Evolutionary conservation across 2,888 invertebrate species (phyloP).

Genomic region (Thera britannica): DNA sequence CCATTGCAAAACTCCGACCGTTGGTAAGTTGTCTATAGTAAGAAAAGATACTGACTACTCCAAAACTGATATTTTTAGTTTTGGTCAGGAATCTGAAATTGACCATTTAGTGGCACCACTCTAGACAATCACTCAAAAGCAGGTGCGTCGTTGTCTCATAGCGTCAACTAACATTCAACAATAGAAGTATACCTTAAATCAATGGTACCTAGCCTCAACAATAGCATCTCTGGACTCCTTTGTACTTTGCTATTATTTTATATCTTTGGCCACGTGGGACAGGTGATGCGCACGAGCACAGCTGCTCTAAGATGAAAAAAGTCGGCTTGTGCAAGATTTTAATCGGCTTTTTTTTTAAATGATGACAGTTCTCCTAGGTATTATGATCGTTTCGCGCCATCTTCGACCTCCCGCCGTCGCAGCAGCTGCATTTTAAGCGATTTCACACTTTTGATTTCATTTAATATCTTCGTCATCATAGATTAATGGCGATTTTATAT

Average conservation of each 20-base stretch:
- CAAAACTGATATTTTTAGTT: not conserved
- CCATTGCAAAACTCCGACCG: no score
- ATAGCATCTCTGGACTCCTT: constrained; percentile 65
- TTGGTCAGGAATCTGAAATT: not conserved
- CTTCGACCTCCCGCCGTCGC: constrained; percentile 62
- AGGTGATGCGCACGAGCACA: constrained; percentile 82
- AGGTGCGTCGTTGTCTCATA: constrained; percentile 51
- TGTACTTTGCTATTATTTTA: constrained; percentile 61
- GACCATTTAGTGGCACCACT: constrained; percentile 22
- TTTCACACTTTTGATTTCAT: constrained; percentile 55
- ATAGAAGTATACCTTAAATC: constrained; percentile 67
- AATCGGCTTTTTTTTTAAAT: constrained; percentile 69
- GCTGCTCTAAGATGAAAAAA: constrained; percentile 68
- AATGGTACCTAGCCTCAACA: constrained; percentile 64
- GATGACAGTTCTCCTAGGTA: constrained; percentile 76
- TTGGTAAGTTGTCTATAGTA: no score
- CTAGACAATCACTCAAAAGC: constrained; percentile 47
- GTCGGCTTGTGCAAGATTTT: constrained; percentile 81
- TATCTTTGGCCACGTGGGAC: constrained; percentile 77
- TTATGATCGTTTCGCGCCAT: constrained; percentile 61
- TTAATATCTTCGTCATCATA: constrained; percentile 35
- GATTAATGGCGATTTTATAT: constrained; percentile 14
- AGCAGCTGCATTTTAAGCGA: constrained; percentile 59
- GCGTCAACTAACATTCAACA: constrained; percentile 46
- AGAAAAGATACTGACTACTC: no score